Base-by-base conservation (phyloP, 2,113 vertebrate genomes). In the Mellivora capensis region DNA sequence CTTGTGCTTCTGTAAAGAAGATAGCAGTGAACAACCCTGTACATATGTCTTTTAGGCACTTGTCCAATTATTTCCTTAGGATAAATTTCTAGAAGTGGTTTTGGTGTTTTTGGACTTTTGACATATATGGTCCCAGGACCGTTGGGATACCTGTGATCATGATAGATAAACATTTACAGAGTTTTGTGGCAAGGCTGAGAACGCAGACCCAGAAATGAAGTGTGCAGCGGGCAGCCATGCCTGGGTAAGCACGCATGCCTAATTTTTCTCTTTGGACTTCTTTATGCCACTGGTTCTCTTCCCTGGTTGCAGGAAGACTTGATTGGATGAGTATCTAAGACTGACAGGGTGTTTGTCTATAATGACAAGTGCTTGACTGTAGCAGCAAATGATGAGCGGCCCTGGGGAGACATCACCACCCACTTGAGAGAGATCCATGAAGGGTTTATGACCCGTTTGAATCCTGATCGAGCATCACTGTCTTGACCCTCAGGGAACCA, bases 381-480 rank as follows among this genome's bases (percentile, higher is more conserved):
- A 98, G 96, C 97, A 96, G 98, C 98, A 98, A 98, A 98, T 98
- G 98, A 99, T 99, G 98, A 98, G 98, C 64, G 88, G 98, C 99
- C 99, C 98, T 95, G 97, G 98, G 98, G 99, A 99, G 98, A 98
- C 98, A 98, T 99, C 98, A 98, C 97, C 98, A 98, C 98, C 98
- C 98, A 98, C 99, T 99, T 98, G 98, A 98, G 98, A 91, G 96
- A 98, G 98, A 99, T 98, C 98, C 98, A 98, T 97, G 98, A 98
- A 99, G 98, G 98, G 98, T 98, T 99, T 98, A 99, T 99, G 99
- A 99, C 99, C 99, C 96, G 80, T 98, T 99, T 98, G 99, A 99
- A 98, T 99, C 99, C 98, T 99, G 98, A 99, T 98, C 31, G 98
- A 99, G 98, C 98, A 97, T 98, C 96, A 93, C 98, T 99, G 98